Base-by-base conservation (phyloP, 2,113 vertebrate genomes). In the Pygathrix nemaeus region DNA sequence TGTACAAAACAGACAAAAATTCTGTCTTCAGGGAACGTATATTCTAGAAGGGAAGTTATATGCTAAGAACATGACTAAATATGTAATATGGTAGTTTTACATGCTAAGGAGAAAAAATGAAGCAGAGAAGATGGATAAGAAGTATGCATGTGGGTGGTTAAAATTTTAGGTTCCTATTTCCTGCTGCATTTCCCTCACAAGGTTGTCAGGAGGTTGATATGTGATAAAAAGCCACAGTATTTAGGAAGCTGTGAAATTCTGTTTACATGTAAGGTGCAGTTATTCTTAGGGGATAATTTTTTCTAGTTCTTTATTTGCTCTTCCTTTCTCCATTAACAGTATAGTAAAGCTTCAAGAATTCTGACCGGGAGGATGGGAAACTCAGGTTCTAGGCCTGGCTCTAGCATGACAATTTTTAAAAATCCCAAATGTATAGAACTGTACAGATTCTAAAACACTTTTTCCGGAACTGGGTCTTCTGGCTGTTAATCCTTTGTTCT, bases 101-200 rank as follows among this genome's bases (percentile, higher is more conserved):
- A 27, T 82, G 10, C 45, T 93, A 87, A 95, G 30, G 48, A 94
- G 43, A 97, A 96, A 93, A 97, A 86, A 88, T 89, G 89, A 5
- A 96, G 43, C 66, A 81, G 40, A 76, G n/a, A n/a, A 95, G 70
- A 93, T 30, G 59, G 16, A 73, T 88, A 96, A 91, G 59, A 88
- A 85, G 38, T 92, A 83, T 81, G 84, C 79, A 45, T 84, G 88
- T 52, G 35, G 8, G 50, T 61, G 21, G 68, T 90, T 96, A 90
- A 92, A 90, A 45, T 83, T 96, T 97, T 95, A 96, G 70, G 83
- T 90, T 95, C 50, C 75, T 95, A 66, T 93, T 97, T 97, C 84
- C n/a, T 93, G 48, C 48, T 88, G 30, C 30, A 68, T 40, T 92
- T 97, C 40, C 43, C 84, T 96, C 79, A 92, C 55, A 87, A 95